Percentiles rank a stretch among this genome's conserved stretches.
These are phyloP conservation scores for Ceratina calcarata DNA, from an alignment of 1,140 invertebrate species.

Conservation along the genomic window DNA sequence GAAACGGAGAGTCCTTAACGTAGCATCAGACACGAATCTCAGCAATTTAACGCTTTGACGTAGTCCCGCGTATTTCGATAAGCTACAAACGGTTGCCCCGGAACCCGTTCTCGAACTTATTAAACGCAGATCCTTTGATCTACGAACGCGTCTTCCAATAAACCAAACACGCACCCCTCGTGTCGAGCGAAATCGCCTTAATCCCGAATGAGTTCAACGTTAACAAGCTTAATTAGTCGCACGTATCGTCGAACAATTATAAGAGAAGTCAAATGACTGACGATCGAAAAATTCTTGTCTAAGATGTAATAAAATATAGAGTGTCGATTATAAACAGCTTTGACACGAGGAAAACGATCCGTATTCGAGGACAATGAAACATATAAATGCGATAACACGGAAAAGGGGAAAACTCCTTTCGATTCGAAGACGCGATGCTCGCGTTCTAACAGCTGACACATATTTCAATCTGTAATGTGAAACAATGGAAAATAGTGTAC, in stretches of 20 bases:
- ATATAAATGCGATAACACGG: conserved; percentile 31
- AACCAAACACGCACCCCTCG: neutral
- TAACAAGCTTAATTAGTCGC: too few relatives aligned
- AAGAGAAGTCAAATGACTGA: too few relatives aligned
- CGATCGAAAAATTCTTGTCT: too few relatives aligned
- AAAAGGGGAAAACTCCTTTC: conserved; percentile 51
- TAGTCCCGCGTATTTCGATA: conserved; percentile 2
- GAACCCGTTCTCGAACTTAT: neutral
- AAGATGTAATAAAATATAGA: too few relatives aligned
- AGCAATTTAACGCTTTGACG: conserved; percentile 3
- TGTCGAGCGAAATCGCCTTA: too few relatives aligned
- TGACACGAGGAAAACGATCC: too few relatives aligned
- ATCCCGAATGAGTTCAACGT: too few relatives aligned
- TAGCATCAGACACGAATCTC: conserved; percentile 5
- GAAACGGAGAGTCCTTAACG: conserved; percentile 1
- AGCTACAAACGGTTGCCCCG: neutral
- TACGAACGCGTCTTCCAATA: neutral
- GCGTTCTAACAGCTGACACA: conserved; percentile 54
- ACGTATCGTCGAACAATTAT: too few relatives aligned
- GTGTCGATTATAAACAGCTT: too few relatives aligned
- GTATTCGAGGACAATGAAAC: conserved; percentile 55
- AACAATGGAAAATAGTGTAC: conserved; percentile 36
- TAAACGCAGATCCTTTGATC: too few relatives aligned
- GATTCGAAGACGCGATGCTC: conserved; percentile 34
- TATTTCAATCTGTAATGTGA: conserved; percentile 29